phyloP scores from a whole-genome alignment of 2,797 vertebrate genomes.

The Tamandua tetradactyla region DNA sequence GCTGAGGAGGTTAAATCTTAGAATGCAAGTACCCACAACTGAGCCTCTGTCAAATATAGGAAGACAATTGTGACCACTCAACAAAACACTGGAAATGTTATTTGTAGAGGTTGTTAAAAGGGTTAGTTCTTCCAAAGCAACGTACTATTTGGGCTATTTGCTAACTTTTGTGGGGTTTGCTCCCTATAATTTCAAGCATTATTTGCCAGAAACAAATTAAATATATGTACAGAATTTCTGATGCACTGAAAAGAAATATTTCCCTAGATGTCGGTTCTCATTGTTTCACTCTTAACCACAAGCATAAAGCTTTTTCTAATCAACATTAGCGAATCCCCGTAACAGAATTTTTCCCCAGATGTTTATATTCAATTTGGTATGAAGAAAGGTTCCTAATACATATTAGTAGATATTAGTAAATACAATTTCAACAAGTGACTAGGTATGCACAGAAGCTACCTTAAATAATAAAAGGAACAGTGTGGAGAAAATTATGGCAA shows the following conservation, averaged over 20 bases:
- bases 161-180: background rate
- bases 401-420: background rate
- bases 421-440: background rate
- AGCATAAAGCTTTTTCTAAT: background rate
- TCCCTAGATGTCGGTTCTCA: background rate
- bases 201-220: slow-evolving; percentile 52
- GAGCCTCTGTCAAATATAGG: slow-evolving; percentile 45
- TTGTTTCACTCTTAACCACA: background rate
- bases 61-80: slow-evolving; percentile 45
- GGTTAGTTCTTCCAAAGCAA: background rate
- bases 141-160: slow-evolving; percentile 1
- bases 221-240: background rate
- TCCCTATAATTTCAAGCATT: slow-evolving; percentile 38
- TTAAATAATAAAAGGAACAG: slow-evolving; percentile 33
- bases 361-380: background rate
- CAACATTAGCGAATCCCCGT: background rate
- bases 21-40: background rate
- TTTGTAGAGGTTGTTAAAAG: background rate
- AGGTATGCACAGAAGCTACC: background rate
- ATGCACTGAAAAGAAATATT: slow-evolving; percentile 7
- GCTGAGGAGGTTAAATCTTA: slow-evolving; percentile 9
- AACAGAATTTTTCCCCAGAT: background rate
- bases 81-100: background rate
- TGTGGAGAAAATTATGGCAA: background rate
- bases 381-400: background rate